Evolutionary conservation across 2,113 vertebrate genomes (phyloP).

Genomic region (Mormyrus lacerda): DNA sequence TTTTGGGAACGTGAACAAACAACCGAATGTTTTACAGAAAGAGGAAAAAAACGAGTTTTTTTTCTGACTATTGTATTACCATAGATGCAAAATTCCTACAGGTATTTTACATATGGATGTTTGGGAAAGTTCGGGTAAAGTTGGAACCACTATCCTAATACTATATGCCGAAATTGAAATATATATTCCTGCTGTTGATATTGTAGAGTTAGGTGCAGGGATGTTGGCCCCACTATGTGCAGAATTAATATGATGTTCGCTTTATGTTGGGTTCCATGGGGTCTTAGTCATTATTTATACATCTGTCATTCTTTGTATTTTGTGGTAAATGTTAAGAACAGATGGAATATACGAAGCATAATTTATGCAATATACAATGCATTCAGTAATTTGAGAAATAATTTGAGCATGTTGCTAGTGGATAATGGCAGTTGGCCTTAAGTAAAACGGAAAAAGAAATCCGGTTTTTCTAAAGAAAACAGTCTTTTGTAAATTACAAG

Average conservation of each 20-base stretch:
- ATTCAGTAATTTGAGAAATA: background rate
- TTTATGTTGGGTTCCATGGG: background rate
- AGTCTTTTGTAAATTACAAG: background rate
- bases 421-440: background rate
- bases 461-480: background rate
- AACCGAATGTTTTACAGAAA: background rate
- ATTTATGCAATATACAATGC: background rate
- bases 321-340: background rate
- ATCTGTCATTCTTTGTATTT: background rate
- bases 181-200: background rate
- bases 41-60: background rate
- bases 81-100: background rate
- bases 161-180: background rate
- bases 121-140: slow-evolving; percentile 48
- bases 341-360: background rate
- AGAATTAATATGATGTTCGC: background rate
- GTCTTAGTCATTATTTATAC: background rate
- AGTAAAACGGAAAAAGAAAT: background rate
- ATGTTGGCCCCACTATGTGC: background rate
- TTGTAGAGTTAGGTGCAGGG: background rate
- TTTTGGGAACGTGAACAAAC: background rate
- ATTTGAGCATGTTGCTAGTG: background rate
- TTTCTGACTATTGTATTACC: background rate
- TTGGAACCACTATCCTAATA: background rate
- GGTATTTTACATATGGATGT: slow-evolving; percentile 41